Base-by-base conservation (phyloP, 2,113 vertebrate species). In the Prunella fulvescens region DNA sequence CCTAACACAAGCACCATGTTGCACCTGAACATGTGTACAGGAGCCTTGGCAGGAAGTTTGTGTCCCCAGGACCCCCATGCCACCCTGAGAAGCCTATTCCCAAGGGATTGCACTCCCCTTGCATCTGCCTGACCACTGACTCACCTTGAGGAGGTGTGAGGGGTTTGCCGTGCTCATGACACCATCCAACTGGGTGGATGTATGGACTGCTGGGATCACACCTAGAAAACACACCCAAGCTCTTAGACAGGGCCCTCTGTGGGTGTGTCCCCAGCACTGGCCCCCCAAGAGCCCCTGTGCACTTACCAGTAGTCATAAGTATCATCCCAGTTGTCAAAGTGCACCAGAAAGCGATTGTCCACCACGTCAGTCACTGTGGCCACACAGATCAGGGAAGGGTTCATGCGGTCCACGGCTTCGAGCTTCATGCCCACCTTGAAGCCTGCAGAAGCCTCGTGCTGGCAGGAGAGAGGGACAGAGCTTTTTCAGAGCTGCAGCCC, bases 241-340 rank as follows among this genome's bases (percentile, higher is more conserved):
- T 45, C 47, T 95, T 42, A 95, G 31, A 65, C 10, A n/a, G 66
- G 45, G 39, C 47, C 39, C 23, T 69, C 54, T 78, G 39, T 15
- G 6, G 3, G 11, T n/a, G 9, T 29, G 31, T 67, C 10, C 47
- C 33, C 60, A 67, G 19, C 54, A 54, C 11, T 45, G 45, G 53
- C 12, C 35, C 11, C 8, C 19, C 50, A 58, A 40, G 18, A 82
- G 37, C 45, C 42, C 17, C 54, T 54, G 14, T 39, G 76, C 86
- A 71, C 98, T 95, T 97, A 99, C 99, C 99, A 99, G 97, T 99
- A 99, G 97, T 99, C 99, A 0, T 99, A 99, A 12, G 99, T 99
- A 95, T 99, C 99, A 44, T 99, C 99, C 99, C 99, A 99, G 98
- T 99, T 99, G 97, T 99, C 99, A 94, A 99, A 99, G 97, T 99